A percentile compares a stretch with the other conserved stretches of the same genome.
Conservation (phyloP, 1,140 invertebrate species). For the Leptopilina clavipes region DNA sequence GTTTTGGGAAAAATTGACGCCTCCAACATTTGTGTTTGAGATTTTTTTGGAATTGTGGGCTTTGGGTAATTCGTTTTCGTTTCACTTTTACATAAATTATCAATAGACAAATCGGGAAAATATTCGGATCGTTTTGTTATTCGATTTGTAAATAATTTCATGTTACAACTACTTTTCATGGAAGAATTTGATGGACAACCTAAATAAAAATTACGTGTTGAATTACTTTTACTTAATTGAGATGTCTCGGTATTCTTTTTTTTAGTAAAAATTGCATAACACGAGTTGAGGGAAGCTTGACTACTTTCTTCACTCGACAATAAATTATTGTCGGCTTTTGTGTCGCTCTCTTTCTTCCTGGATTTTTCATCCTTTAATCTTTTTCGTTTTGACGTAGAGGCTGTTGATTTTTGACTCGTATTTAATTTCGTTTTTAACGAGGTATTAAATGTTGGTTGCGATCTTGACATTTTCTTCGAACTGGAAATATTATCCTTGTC, state of each 20-base stretch:
- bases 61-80: background rate
- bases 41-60: background rate
- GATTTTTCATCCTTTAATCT: background rate
- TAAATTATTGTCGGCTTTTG: background rate
- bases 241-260: no score
- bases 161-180: background rate
- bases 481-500: no score
- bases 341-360: background rate
- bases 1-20: slow-evolving; percentile 3
- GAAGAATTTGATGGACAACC: no score
- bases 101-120: background rate
- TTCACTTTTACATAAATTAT: background rate
- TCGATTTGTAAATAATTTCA: background rate
- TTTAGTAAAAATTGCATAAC: no score
- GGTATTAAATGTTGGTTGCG: background rate
- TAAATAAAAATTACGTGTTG: no score
- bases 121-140: background rate
- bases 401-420: background rate
- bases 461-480: background rate
- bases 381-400: background rate
- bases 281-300: background rate
- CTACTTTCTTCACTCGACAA: background rate
- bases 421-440: background rate
- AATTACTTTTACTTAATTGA: background rate
- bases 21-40: slow-evolving; percentile 1